Evolutionary conservation across 2,113 vertebrate genomes (phyloP).

Genomic region (Ceyx melanurus): DNA sequence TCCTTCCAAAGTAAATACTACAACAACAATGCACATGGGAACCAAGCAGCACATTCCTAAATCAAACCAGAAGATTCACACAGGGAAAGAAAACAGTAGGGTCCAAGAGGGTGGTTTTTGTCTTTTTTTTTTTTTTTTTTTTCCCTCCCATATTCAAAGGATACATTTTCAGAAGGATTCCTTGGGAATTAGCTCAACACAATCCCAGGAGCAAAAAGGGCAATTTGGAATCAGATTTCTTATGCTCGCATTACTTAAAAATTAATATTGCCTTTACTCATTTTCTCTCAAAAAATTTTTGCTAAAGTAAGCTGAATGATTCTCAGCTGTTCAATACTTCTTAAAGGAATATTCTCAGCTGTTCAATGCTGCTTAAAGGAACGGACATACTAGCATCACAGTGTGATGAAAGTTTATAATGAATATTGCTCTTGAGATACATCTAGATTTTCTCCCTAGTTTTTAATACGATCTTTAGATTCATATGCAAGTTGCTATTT

Average conservation of each 20-base stretch:
- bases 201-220: conserved; percentile 4
- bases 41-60: conserved; percentile 49
- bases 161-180: conserved; percentile 41
- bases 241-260: conserved; percentile 10
- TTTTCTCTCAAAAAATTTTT: not conserved
- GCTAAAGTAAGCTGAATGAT: not conserved
- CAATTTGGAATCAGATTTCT: conserved; percentile 23
- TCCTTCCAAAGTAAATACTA: conserved; percentile 60
- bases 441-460: not conserved
- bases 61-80: conserved; percentile 60
- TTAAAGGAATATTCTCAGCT: not conserved
- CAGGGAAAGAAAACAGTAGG: conserved; percentile 4
- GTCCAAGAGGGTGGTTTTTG: not conserved
- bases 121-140: not conserved
- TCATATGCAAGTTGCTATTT: not conserved
- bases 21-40: conserved; percentile 59
- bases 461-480: not conserved
- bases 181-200: conserved; percentile 23
- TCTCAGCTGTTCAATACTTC: not conserved
- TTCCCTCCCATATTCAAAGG: not conserved
- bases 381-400: not conserved
- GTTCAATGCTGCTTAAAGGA: not conserved
- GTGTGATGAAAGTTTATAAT: not conserved
- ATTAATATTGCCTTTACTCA: not conserved
- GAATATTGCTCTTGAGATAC: not conserved